phyloP scores from a whole-genome alignment of 2,797 vertebrate genomes.

The Platalea minor region DNA sequence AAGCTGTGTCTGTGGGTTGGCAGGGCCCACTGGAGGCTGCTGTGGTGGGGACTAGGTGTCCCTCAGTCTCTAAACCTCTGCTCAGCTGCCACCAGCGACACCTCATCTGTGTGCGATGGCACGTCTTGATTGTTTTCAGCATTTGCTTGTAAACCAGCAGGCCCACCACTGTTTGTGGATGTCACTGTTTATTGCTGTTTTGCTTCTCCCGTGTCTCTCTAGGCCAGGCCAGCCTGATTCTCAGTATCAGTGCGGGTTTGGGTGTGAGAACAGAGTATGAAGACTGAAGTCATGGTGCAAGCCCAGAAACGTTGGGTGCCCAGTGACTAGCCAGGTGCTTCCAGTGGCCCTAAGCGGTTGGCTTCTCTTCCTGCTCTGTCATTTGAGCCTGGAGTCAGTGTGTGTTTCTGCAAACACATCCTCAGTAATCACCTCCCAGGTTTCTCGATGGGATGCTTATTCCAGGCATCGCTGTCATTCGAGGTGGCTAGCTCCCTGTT shows the following conservation, averaged over 20 bases:
- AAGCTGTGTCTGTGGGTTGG: background rate
- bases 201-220: background rate
- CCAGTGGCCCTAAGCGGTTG: background rate
- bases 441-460: background rate
- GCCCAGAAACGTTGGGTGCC: background rate
- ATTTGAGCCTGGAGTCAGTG: background rate
- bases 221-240: background rate
- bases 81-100: background rate
- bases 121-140: background rate
- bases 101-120: background rate
- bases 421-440: background rate
- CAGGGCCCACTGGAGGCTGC: background rate
- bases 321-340: background rate
- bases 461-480: background rate
- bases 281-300: background rate
- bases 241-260: background rate
- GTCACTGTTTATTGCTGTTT: background rate
- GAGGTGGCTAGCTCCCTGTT: background rate
- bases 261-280: background rate
- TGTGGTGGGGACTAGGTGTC: background rate
- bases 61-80: background rate
- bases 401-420: background rate
- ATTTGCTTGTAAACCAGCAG: background rate
- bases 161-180: background rate
- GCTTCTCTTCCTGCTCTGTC: background rate